phyloP scores from a whole-genome alignment of 2,113 vertebrate species.

The Propithecus coquereli region DNA sequence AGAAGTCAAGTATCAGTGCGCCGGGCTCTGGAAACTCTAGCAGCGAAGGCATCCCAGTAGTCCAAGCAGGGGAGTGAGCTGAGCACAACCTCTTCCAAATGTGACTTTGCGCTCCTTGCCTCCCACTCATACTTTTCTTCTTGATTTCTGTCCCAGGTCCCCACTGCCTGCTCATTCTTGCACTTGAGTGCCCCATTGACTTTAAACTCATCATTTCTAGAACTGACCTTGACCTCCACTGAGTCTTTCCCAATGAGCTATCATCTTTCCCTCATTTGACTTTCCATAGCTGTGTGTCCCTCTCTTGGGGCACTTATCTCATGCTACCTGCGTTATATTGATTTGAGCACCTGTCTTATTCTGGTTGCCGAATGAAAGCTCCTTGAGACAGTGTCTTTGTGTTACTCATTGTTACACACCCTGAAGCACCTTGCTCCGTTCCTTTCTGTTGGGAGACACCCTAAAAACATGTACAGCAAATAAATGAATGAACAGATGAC shows the following conservation, averaged over 20 bases:
- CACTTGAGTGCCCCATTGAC: neutral
- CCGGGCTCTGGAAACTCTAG: neutral
- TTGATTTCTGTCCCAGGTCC: neutral
- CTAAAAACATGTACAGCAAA: neutral
- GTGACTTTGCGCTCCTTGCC: neutral
- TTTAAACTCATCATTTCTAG: neutral
- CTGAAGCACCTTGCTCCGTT: neutral
- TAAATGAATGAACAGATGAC: neutral
- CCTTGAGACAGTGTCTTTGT: neutral
- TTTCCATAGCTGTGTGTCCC: neutral
- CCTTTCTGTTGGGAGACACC: neutral
- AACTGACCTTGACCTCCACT: neutral
- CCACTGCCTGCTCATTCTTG: neutral
- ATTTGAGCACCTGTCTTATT: neutral
- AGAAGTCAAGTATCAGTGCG: neutral
- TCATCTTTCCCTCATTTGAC: neutral
- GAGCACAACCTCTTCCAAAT: neutral
- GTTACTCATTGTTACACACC: neutral
- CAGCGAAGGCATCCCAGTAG: neutral
- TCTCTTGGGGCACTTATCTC: neutral
- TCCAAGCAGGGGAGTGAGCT: neutral
- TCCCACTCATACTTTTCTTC: neutral
- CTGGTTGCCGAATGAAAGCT: neutral
- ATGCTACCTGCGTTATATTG: rapidly evolving
- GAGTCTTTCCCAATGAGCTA: neutral